Base-by-base conservation (phyloP, 2,797 vertebrate species). In the Ctenopoma kingsleyae region DNA sequence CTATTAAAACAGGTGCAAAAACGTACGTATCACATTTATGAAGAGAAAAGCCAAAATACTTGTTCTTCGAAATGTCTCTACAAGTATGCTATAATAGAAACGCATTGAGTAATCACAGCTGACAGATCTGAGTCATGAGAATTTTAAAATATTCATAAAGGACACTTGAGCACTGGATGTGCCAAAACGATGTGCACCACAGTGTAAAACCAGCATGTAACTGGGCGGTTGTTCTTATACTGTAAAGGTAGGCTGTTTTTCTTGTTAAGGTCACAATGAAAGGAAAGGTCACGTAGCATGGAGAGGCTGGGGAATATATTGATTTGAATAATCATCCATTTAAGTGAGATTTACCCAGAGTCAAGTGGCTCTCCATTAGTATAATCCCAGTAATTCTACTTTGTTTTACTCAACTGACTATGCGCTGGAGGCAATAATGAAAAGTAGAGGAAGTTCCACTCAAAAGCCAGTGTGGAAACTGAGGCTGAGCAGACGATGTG, bases 121-220 rank as follows among this genome's bases (percentile, higher is more conserved):
- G 88, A 87, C 85, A 84, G 83, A 81, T 78, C 54, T 76, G 78
- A 86, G 62, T 87, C 72, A 75, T 65, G 56, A 67, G 67, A 16
- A 66, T 22, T 53, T 68, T 85, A 2, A 87, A 89, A 87, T 89
- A 91, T 90, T 85, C 73, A 90, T 86, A 64, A 69, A 87, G 83
- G 78, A 82, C 82, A 85, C 57, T 79, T 55, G 58, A 70, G 71
- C 80, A 73, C 32, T 78, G 52, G 59, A 69, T 60, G 78, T 78
- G 80, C 76, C 78, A 77, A 67, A 84, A 38, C 6, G n/a, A 82
- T 65, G 78, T 58, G 83, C 81, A 73, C 55, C 15, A 4, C 23
- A 6, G 47, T 62, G 65, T 54, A 53, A 70, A 43, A 66, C 32
- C 67, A 44, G 75, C 48, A 38, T 36, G 51, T 4, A 16, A 55